Conservation (phyloP, 2,888 invertebrate genomes). For the Furcula furcula region DNA sequence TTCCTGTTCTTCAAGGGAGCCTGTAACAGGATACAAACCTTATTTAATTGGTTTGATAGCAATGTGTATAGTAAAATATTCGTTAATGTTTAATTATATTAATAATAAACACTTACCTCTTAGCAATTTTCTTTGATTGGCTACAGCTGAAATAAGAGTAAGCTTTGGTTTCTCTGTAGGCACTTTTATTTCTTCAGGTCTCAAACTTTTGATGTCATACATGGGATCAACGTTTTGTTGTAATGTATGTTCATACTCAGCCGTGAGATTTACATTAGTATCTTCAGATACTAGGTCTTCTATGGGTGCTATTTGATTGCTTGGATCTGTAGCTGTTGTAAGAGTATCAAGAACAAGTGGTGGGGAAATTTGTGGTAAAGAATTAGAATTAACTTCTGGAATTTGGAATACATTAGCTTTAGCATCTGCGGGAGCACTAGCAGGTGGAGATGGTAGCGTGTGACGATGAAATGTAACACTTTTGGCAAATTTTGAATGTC, state of each 20-base stretch:
- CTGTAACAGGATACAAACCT: slow-evolving; percentile 57
- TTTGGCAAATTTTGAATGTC: slow-evolving; percentile 93
- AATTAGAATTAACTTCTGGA: slow-evolving; percentile 46
- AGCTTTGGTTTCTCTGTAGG: slow-evolving; percentile 81
- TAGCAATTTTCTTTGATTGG: slow-evolving; percentile 82
- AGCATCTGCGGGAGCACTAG: slow-evolving; percentile 66
- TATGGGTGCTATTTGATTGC: slow-evolving; percentile 38
- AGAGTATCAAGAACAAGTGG: slow-evolving; percentile 31
- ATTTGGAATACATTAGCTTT: slow-evolving; percentile 57
- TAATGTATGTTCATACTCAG: slow-evolving; percentile 55
- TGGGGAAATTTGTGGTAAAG: slow-evolving; percentile 36
- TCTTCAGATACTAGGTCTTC: slow-evolving; percentile 36
- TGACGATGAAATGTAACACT: slow-evolving; percentile 94
- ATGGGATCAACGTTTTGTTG: slow-evolving; percentile 54
- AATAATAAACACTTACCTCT: slow-evolving; percentile 62
- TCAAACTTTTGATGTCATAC: slow-evolving; percentile 62
- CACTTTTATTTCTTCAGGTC: slow-evolving; percentile 78
- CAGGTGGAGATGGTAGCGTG: slow-evolving; percentile 90
- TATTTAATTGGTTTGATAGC: slow-evolving; percentile 22
- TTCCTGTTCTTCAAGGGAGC: slow-evolving; percentile 88
- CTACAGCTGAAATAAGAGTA: slow-evolving; percentile 79
- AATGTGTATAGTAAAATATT: slow-evolving; percentile 3
- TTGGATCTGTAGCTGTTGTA: slow-evolving; percentile 27
- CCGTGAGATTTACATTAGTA: slow-evolving; percentile 46
- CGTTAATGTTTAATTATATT: neutral